Conservation (phyloP, 2,797 vertebrate species). For the Odontamblyopus rebecca region DNA sequence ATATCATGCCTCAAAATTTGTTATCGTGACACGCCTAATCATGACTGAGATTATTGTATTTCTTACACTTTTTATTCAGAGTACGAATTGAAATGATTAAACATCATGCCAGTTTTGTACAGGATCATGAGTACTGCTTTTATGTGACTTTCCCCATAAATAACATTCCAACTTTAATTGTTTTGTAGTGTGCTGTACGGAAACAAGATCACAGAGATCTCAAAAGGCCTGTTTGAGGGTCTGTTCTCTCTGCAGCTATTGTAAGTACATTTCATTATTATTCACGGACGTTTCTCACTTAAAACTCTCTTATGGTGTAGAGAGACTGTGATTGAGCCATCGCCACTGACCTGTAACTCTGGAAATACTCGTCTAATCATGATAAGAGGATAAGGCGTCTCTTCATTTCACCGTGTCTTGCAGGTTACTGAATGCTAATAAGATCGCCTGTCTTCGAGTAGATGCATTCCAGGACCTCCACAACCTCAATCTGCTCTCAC, state of each 20-base stretch:
- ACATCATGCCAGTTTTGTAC: neutral
- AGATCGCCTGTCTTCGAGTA: constrained; percentile 94
- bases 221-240: constrained; percentile 94
- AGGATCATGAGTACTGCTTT: neutral
- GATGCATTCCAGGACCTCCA: constrained; percentile 95
- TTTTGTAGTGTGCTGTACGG: constrained; percentile 91
- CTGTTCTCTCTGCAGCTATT: constrained; percentile 93
- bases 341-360: constrained; percentile 51
- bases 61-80: neutral
- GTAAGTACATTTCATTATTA: constrained; percentile 82
- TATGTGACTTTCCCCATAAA: neutral
- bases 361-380: constrained; percentile 36
- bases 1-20: no score
- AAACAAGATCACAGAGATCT: constrained; percentile 98
- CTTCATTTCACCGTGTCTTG: constrained; percentile 22
- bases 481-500: constrained; percentile 92
- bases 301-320: constrained; percentile 41
- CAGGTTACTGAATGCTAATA: constrained; percentile 97
- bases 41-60: no score
- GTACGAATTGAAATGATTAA: neutral
- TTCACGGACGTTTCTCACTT: constrained; percentile 50
- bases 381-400: constrained; percentile 33
- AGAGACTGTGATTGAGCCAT: constrained; percentile 44
- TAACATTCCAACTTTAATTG: neutral
- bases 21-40: no score